These are phyloP conservation scores for Sphenodon punctatus DNA, from an alignment of 2,797 vertebrate genomes.

Conservation along the genomic window DNA sequence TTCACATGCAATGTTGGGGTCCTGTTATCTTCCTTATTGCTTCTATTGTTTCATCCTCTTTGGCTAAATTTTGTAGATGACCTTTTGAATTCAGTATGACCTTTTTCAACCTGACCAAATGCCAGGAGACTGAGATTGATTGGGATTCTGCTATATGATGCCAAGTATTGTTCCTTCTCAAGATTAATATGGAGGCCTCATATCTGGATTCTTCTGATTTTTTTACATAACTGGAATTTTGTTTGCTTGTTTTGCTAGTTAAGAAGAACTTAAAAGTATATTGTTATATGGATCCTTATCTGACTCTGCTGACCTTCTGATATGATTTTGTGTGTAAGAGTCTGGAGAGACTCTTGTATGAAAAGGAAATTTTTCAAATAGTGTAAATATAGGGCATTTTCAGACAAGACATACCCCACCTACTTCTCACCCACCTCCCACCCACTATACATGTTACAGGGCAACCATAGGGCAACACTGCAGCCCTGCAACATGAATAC, in stretches of 20 bases:
- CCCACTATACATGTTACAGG: too few relatives aligned
- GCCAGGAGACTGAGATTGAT: background rate
- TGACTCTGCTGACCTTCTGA: background rate
- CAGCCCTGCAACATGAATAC: too few relatives aligned
- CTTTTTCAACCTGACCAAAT: constrained; percentile 1
- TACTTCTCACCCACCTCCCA: too few relatives aligned
- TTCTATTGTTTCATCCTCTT: background rate
- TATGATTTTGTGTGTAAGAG: accelerated
- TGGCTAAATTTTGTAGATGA: background rate
- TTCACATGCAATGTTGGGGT: background rate
- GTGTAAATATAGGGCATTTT: background rate
- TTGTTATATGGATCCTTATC: background rate
- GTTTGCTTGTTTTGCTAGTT: background rate
- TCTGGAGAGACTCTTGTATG: background rate
- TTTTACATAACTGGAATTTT: background rate
- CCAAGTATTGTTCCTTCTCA: background rate
- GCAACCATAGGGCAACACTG: too few relatives aligned
- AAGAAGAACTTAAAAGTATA: background rate
- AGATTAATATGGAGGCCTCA: background rate
- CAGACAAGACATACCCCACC: too few relatives aligned
- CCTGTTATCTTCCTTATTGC: background rate
- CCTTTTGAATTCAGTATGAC: background rate
- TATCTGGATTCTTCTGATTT: background rate
- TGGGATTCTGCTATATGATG: background rate
- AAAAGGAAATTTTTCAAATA: background rate